Conservation (phyloP, 2,113 vertebrate genomes). For the Podarcis raffonei region DNA sequence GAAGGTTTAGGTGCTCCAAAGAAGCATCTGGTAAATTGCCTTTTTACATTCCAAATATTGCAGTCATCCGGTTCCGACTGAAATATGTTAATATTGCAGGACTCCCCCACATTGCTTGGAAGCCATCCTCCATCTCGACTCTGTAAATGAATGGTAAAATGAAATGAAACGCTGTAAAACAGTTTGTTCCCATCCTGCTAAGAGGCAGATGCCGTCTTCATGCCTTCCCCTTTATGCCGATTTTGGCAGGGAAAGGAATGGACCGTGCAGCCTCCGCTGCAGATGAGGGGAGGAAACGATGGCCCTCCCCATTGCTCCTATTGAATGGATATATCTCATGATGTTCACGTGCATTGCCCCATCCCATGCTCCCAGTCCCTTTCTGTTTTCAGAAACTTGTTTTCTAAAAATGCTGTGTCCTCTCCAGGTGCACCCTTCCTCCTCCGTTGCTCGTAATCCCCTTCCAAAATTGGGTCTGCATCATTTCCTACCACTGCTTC, state of each 20-base stretch:
- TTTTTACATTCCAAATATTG: not conserved
- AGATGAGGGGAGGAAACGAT: not conserved
- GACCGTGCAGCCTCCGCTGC: not conserved
- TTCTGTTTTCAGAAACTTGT: not conserved
- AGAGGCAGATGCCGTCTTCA: constrained; percentile 29
- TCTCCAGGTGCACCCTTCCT: not conserved
- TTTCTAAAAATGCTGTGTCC: not conserved
- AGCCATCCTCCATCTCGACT: constrained; percentile 2
- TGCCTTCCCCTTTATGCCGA: not conserved
- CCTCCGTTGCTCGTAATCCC: not conserved
- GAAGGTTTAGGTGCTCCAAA: constrained; percentile 13
- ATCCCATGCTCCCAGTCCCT: not conserved
- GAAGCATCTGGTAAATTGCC: not conserved
- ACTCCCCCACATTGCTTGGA: constrained; percentile 29
- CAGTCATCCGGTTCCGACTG: constrained; percentile 15
- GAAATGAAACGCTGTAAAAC: not conserved
- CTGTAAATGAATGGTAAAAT: fast-evolving
- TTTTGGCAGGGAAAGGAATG: fast-evolving
- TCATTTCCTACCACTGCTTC: not conserved
- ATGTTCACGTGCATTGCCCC: not conserved
- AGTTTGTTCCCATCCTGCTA: not conserved
- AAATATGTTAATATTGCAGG: constrained; percentile 36
- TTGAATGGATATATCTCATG: not conserved
- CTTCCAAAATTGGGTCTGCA: not conserved
- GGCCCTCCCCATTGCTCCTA: not conserved